These are phyloP conservation scores for Rhinogobio ventralis DNA, from an alignment of 2,797 vertebrate genomes.

Conservation along the genomic window DNA sequence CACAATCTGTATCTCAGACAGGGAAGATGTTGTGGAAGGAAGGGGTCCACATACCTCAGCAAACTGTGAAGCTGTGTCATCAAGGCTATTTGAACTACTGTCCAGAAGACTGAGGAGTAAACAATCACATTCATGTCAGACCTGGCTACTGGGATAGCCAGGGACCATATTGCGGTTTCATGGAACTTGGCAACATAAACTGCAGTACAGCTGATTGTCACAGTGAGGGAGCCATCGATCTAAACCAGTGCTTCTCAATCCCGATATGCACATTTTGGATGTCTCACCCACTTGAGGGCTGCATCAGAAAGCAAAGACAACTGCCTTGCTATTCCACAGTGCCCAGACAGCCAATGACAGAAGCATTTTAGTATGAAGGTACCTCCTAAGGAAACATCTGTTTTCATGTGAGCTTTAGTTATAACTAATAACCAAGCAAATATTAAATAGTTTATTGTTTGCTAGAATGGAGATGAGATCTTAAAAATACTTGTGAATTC, in stretches of 20 bases:
- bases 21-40: conserved; percentile 4
- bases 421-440: not conserved
- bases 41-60: conserved; percentile 82
- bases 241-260: conserved; percentile 47
- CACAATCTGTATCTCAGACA: conserved; percentile 5
- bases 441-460: not conserved
- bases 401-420: conserved; percentile 5
- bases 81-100: conserved; percentile 80
- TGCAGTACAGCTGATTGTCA: conserved; percentile 17
- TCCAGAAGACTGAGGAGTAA: conserved; percentile 86
- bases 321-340: not conserved
- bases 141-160: not conserved
- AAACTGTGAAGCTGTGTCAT: conserved; percentile 90
- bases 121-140: conserved; percentile 32
- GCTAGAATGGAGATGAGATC: not conserved
- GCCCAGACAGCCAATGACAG: not conserved
- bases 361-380: not conserved
- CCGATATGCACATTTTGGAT: conserved; percentile 55
- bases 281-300: conserved; percentile 2
- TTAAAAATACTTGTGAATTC: not conserved
- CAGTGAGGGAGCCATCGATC: not conserved
- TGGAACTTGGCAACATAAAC: conserved; percentile 22
- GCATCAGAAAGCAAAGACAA: not conserved
- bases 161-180: not conserved
- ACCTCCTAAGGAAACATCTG: not conserved